These are phyloP conservation scores for Gnatocerus cornutus DNA, from an alignment of 2,888 invertebrate species.

Conservation along the genomic window DNA sequence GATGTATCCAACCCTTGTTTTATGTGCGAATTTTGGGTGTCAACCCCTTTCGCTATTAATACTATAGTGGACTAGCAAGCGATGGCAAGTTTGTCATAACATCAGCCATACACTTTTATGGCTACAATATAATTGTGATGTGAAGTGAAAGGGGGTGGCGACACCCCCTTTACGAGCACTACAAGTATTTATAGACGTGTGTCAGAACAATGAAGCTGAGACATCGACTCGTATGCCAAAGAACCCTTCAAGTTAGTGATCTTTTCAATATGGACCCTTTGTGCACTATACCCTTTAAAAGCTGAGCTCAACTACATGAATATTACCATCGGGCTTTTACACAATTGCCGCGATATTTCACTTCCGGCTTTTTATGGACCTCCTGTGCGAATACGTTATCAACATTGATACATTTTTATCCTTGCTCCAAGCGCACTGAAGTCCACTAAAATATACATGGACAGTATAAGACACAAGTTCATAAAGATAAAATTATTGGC, in stretches of 20 bases:
- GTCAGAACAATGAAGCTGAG: conserved; percentile 57
- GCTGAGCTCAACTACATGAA: conserved; percentile 55
- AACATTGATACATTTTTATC: conserved; percentile 52
- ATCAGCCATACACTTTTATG: conserved; percentile 42
- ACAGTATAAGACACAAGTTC: conserved; percentile 20
- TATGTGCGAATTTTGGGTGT: not conserved
- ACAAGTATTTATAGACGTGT: conserved; percentile 60
- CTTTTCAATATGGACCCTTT: conserved; percentile 56
- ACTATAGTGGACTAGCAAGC: conserved; percentile 45
- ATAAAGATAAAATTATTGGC: conserved; percentile 38
- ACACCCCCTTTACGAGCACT: conserved; percentile 51
- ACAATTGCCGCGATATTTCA: conserved; percentile 57
- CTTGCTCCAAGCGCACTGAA: conserved; percentile 26
- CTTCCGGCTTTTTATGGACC: conserved; percentile 55
- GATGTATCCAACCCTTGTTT: not conserved
- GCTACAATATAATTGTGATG: conserved; percentile 46
- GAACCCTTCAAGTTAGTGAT: conserved; percentile 54
- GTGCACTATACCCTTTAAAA: conserved; percentile 52
- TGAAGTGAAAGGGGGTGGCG: not conserved
- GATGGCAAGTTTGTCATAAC: conserved; percentile 50
- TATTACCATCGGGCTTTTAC: conserved; percentile 55
- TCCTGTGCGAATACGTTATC: conserved; percentile 48
- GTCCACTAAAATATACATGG: conserved; percentile 42
- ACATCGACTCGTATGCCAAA: conserved; percentile 52
- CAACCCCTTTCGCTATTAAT: conserved; percentile 1